A percentile compares a stretch with the other conserved stretches of the same genome.
These are phyloP conservation scores for Timandra comae DNA, from an alignment of 2,888 invertebrate genomes.

Conservation along the genomic window DNA sequence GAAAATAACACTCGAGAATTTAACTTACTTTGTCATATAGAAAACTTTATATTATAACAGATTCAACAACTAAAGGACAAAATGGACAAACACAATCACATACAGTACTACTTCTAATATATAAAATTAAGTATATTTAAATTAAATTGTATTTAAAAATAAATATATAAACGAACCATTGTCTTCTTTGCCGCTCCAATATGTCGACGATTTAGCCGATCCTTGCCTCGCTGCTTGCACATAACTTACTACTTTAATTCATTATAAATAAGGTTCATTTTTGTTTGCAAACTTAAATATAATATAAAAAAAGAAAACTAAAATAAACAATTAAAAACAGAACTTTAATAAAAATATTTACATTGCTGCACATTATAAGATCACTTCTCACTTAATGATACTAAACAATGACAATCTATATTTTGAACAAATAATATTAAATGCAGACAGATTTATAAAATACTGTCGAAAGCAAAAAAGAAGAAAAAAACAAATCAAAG, in stretches of 20 bases:
- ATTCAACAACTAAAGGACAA: conserved; percentile 35
- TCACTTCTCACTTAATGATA: conserved; percentile 16
- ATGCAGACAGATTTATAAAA: conserved; percentile 45
- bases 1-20: no score
- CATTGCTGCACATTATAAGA: conserved; percentile 37
- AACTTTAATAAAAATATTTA: conserved; percentile 63
- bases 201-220: conserved; percentile 63
- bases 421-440: conserved; percentile 41
- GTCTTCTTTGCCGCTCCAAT: conserved; percentile 72
- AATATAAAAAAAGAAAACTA: conserved; percentile 33
- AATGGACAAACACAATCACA: conserved; percentile 63
- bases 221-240: conserved; percentile 73
- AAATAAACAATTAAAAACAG: conserved; percentile 36
- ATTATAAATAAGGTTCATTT: conserved; percentile 20
- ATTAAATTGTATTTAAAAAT: conserved; percentile 7
- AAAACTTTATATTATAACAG: no score
- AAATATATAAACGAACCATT: conserved; percentile 56
- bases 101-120: conserved; percentile 32
- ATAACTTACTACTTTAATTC: conserved; percentile 57
- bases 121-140: conserved; percentile 12
- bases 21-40: no score
- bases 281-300: no score
- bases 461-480: conserved; percentile 32
- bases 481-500: conserved; percentile 10
- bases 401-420: conserved; percentile 13